Conservation (phyloP, 35 echinoderm and acorn worm genomes). For the Ptychodera flava region DNA sequence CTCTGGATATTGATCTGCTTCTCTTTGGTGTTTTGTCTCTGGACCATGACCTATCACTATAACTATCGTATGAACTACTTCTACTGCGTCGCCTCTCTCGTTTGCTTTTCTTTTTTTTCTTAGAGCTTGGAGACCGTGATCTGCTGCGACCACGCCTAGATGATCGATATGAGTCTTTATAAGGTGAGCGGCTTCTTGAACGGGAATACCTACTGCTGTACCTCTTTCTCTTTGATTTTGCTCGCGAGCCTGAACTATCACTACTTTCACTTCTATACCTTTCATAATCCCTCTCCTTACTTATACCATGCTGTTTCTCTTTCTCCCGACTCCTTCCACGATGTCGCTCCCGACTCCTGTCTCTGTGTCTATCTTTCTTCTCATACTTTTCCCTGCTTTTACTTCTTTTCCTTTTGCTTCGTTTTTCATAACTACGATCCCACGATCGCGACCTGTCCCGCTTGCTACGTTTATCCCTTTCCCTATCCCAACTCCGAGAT, state of each 20-base stretch:
- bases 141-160: not conserved
- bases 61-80: not conserved
- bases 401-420: conserved; percentile 4
- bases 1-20: not conserved
- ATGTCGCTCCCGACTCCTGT: conserved; percentile 7
- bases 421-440: not conserved
- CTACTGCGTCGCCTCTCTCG: not conserved
- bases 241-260: conserved; percentile 6
- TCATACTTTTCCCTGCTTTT: not conserved
- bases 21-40: not conserved
- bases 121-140: not conserved
- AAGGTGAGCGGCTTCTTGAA: conserved; percentile 4
- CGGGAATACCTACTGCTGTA: conserved; percentile 12
- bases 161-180: not conserved
- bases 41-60: not conserved
- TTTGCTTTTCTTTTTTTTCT: not conserved
- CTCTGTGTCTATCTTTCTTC: conserved; percentile 12
- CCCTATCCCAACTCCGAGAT: not conserved
- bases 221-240: conserved; percentile 12
- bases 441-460: not conserved
- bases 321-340: not conserved
- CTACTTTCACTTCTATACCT: conserved; percentile 25
- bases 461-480: not conserved
- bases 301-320: not conserved
- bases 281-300: conserved; percentile 18